Percentiles rank a stretch among this genome's conserved stretches.
Evolutionary conservation across 2,113 vertebrate species (phyloP).

Genomic region (Tragelaphus scriptus): DNA sequence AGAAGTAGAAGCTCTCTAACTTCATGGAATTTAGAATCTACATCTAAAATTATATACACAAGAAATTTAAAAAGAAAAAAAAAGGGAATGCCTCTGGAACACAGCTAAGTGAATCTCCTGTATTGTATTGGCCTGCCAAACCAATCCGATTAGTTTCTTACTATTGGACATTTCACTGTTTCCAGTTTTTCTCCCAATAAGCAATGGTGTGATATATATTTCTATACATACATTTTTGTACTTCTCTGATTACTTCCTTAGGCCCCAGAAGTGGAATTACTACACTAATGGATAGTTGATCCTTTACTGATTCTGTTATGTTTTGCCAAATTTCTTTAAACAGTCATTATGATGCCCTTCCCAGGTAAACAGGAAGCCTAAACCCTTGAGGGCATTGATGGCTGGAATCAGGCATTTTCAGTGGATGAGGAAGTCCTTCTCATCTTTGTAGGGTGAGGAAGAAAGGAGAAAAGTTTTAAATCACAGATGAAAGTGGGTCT

Average conservation of each 20-base stretch:
- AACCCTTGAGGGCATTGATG: neutral
- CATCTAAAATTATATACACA: neutral
- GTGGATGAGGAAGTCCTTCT: neutral
- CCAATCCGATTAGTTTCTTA: neutral
- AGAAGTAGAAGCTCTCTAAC: neutral
- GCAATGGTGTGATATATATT: neutral
- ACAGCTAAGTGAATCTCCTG: neutral
- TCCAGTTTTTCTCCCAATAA: neutral
- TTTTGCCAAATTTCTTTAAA: neutral
- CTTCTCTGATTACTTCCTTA: neutral
- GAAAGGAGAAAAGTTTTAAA: neutral
- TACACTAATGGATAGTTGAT: neutral
- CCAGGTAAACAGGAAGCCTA: neutral
- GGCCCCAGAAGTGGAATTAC: neutral
- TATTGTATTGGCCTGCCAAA: neutral
- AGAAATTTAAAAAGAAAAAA: neutral
- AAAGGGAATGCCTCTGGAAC: neutral
- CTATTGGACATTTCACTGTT: neutral
- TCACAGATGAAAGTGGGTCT: neutral
- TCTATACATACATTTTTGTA: neutral
- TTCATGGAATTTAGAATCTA: neutral
- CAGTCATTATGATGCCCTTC: neutral
- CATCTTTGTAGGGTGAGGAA: neutral
- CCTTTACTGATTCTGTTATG: neutral
- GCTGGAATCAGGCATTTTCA: neutral